Base-by-base conservation (phyloP, 2,113 vertebrate species). In the Lepisosteus oculatus region DNA sequence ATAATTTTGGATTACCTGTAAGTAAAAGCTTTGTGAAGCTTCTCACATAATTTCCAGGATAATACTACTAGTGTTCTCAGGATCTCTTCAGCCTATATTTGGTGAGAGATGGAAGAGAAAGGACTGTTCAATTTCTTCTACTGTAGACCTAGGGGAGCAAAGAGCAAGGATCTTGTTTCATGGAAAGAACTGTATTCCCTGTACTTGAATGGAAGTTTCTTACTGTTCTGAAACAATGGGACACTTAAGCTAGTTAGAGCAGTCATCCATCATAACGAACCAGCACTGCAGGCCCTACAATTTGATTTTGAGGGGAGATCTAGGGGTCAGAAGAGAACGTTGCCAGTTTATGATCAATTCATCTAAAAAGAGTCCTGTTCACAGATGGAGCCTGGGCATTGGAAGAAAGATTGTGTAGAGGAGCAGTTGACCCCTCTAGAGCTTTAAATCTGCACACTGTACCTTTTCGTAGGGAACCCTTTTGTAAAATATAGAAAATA, bases 291-390 rank as follows among this genome's bases (percentile, higher is more conserved):
- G 66, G 41, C 57, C 9, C 8, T 29, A 29, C 0, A 29, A 29
- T 29, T 29, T 1, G 1, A 29, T 29, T 29, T 1, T 29, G 1
- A 29, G 17, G 17, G 17, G 62, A 59, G 68, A 45, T 51, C 69
- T 1, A 29, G 13, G 57, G 69, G 56, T 55, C 56, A 55, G 57
- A 17, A 43, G 14, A 14, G 17, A 59, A 42, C 7, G 13, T 47
- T 68, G 66, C 47, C 47, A 65, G 42, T 43, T 43, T 44, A 43
- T 63, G 64, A 13, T 14, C 12, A 13, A 55, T 68, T 68, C 17
- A 68, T 55, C 66, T 55, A 17, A 68, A 68, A 41, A 29, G 44
- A 68, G 11, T 4, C 55, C 61, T 71, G 61, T 54, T 71, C 61
- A 54, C 41, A n/a, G 13, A 51, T 5, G 55, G 47, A 15, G 45